Base-by-base conservation (phyloP, 2,797 vertebrate species). In the Manis javanica region DNA sequence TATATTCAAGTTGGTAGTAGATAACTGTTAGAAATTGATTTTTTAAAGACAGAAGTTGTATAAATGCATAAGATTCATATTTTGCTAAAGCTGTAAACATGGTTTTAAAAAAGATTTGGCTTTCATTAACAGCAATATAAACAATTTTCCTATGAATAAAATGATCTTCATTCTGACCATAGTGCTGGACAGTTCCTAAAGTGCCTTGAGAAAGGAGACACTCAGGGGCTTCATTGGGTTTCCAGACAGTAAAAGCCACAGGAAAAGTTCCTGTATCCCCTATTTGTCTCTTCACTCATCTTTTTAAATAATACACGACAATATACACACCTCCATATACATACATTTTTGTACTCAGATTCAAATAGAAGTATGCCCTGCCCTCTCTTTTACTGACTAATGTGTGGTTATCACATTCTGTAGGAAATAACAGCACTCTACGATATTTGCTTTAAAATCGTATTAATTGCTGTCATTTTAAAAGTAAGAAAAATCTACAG, bases 271-370 rank as follows among this genome's bases (percentile, higher is more conserved):
- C 82, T 77, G 31, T 46, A 91, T 74, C 46, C 64, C 89, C 23
- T 82, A 75, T 95, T 72, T 97, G 61, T 84, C 72, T 93, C 34
- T 59, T 92, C 37, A 84, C 69, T 94, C 92, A 89, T 82, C 74
- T 84, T 97, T 90, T 92, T 37, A 95, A 93, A 94, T 95, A 89
- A 72, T 31, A 94, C 4, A 61, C 39, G 29, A 46, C 16, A 71
- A 86, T 37, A 59, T 24, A 42, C 10, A 85, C 10, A 81, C 18
- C 34, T 81, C 78, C 49, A 69, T n/a, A 78, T 21, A 64, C n/a
- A 88, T n/a, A 95, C 21, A 87, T 89, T 94, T 96, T 97, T 96
- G 69, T 55, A 83, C 74, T 96, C 39, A 59, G 89, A 74, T 87
- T 95, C 85, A 94, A 89, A 95, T 51, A 85, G 77, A 95, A 81